Evolutionary conservation across 1,140 invertebrate genomes (phyloP), one percentile per base, ranked within the genome.

Genomic region (Pogonognathellus flavescens): DNA sequence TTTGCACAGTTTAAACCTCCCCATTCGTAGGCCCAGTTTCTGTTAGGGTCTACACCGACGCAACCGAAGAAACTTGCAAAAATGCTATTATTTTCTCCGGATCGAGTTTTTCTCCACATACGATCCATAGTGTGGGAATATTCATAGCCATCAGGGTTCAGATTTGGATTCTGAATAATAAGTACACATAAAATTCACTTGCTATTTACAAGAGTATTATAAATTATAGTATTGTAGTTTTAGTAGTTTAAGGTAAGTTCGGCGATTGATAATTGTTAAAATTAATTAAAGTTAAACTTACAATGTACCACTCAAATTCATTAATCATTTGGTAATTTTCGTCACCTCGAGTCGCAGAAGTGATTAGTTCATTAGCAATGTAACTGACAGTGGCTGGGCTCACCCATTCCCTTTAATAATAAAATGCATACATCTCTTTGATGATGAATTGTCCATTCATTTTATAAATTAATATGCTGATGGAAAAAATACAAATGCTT

Each of bases 21-120:
- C 96, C 95, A 97, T 84, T 94, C 93, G 89, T 92, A 93, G 70
- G 93, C 94, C 90, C 93, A 96, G 90, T 97, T 96, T 82, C 96
- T 92, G 89, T 97, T 97, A 1, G 95, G 92, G 91, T 97, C 96
- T 0, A 94, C 93, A 13, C 95, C 96, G 0, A 92, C 91, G 89
- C 86, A 87, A 70, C 70, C 89, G 88, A 53, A 81, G 16, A 88
- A 62, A 41, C 84, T 88, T 87, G 57, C 90, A 90, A 81, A 55
- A 60, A 85, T 80, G 72, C 18, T 86, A 72, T 66, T 87, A 86
- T 66, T 60, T 76, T 87, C 86, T 84, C 82, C 86, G 11, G 70
- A 90, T 49, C 92, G 89, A 70, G 91, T 97, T 90, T 97, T 97
- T 25, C 96, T 92, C 96, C 96, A 97, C 5, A 97, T 91, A 6